Evolutionary conservation across 2,797 vertebrate genomes (phyloP).

Genomic region (Xiphophorus birchmanni): DNA sequence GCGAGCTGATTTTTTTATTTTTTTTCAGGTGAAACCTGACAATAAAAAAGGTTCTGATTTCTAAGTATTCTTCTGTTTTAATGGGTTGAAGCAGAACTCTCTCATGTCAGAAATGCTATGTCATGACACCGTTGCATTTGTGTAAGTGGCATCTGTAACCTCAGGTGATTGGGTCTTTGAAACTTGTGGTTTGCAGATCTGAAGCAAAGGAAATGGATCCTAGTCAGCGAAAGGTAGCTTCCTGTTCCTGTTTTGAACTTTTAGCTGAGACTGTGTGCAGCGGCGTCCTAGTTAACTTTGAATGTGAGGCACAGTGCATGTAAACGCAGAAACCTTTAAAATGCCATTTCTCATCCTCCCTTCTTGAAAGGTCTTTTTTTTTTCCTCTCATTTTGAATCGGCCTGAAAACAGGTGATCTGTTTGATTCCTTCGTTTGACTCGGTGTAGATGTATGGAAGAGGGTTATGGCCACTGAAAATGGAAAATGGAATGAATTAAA

Average conservation of each 20-base stretch:
- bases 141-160: conserved; percentile 45
- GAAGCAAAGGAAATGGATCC: conserved; percentile 63
- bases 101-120: conserved; percentile 39
- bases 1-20: conserved; percentile 30
- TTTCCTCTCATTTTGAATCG: neutral
- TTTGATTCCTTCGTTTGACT: neutral
- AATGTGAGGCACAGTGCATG: conserved; percentile 10
- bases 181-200: conserved; percentile 22
- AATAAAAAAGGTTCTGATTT: conserved; percentile 57
- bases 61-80: conserved; percentile 53
- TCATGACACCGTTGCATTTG: conserved; percentile 43
- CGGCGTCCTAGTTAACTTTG: conserved; percentile 43
- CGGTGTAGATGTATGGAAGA: neutral
- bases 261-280: conserved; percentile 51
- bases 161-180: conserved; percentile 44
- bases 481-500: too few relatives aligned
- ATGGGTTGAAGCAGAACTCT: conserved; percentile 29
- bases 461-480: too few relatives aligned
- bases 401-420: neutral
- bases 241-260: conserved; percentile 45
- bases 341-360: conserved; percentile 29
- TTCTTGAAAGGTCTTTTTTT: conserved; percentile 11
- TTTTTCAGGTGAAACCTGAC: conserved; percentile 53
- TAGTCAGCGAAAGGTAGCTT: conserved; percentile 59
- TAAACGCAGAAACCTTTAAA: conserved; percentile 23